Evolutionary conservation across 2,113 vertebrate genomes (phyloP), one percentile per base, ranked within the genome.

Genomic region (Potamarius usumacintae): DNA sequence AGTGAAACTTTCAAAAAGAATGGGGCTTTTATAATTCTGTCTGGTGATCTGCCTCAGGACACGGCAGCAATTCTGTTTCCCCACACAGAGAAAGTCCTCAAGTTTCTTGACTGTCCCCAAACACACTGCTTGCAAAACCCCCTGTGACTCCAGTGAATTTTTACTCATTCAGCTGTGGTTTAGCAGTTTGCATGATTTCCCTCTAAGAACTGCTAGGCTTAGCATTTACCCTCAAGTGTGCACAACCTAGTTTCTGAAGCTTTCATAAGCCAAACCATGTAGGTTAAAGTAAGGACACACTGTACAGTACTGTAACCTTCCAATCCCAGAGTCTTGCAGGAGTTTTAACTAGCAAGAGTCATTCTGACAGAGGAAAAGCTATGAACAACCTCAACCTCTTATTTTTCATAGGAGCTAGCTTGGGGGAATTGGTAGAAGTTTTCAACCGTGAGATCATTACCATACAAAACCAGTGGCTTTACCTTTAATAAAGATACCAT

Each of bases 21-120:
- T 60, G 69, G 84, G 83, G 60, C n/a, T 88, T 88, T 90, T 34
- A 22, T 74, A 72, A 55, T 80, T 53, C 82, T 55, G 72, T 88
- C 81, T 55, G 34, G 81, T 84, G 81, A 82, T 80, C 79, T 84
- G 80, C 7, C 52, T 84, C 57, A 50, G 63, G 55, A 85, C 76
- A 74, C 81, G 53, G 25, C 52, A 65, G 62, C 52, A 79, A 52
- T 87, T n/a, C 60, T 85, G 18, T 65, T 85, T 81, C 77, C 83
- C n/a, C 25, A 53, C 67, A 83, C 67, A 48, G 20, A 77, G 82
- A 77, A 69, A 84, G 74, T 55, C 48, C 78, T 55, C 27, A 11
- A 81, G 10, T 22, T 34, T 34, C 63, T 81, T 81, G 22, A 80
- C 27, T 48, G 27, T 72, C 27, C 63, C 18, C 34, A 81, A 77